These are phyloP conservation scores for Mesorhabditis belari DNA, from an alignment of 2,888 invertebrate genomes.

Conservation along the genomic window DNA sequence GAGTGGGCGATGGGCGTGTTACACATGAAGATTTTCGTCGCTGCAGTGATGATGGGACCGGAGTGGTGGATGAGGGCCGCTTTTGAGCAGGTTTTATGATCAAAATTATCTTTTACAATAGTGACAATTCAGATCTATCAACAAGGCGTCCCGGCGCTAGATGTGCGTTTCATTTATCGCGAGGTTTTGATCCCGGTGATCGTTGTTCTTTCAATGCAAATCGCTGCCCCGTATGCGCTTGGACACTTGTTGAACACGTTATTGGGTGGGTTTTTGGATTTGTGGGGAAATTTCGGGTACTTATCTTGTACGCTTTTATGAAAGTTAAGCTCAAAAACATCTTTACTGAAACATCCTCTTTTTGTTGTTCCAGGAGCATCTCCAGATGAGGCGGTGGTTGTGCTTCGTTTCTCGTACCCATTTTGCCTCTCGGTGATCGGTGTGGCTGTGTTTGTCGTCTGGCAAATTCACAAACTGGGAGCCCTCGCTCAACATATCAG, in stretches of 20 bases:
- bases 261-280: slow-evolving; percentile 22
- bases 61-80: slow-evolving; percentile 90
- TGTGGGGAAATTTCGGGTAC: neutral
- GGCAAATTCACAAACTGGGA: slow-evolving; percentile 85
- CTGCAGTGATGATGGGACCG: slow-evolving; percentile 87
- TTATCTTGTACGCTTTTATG: neutral
- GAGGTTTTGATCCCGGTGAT: slow-evolving; percentile 82
- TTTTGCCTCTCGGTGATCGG: slow-evolving; percentile 65
- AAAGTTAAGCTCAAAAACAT: neutral
- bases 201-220: slow-evolving; percentile 76
- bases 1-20: slow-evolving; percentile 97
- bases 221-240: slow-evolving; percentile 85
- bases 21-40: slow-evolving; percentile 93
- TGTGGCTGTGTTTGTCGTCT: slow-evolving; percentile 62
- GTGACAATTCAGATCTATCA: slow-evolving; percentile 67
- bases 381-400: slow-evolving; percentile 63
- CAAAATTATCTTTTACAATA: neutral
- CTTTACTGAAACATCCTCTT: neutral
- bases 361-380: neutral
- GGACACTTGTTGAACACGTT: slow-evolving; percentile 63
- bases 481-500: slow-evolving; percentile 94
- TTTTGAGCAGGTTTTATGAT: slow-evolving; percentile 70
- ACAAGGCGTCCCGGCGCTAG: slow-evolving; percentile 85
- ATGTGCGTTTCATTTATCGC: slow-evolving; percentile 71
- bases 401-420: slow-evolving; percentile 81